These are phyloP conservation scores for Eulithis testata DNA, from an alignment of 2,888 invertebrate genomes.

Conservation along the genomic window DNA sequence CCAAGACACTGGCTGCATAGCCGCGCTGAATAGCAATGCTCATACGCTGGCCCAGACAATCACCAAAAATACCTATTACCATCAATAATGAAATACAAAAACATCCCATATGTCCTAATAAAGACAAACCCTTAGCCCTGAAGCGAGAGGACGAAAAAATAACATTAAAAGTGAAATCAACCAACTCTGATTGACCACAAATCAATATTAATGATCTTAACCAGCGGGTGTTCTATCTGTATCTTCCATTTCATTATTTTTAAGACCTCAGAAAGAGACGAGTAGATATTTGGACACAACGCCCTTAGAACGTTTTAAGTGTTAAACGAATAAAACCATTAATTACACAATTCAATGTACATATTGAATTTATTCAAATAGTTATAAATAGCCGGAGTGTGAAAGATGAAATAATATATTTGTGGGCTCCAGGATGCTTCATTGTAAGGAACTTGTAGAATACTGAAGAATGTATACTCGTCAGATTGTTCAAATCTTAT, in stretches of 20 bases:
- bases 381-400: slow-evolving; percentile 82
- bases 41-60: not conserved
- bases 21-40: no score
- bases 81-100: slow-evolving; percentile 24
- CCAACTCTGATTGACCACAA: slow-evolving; percentile 85
- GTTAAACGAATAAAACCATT: slow-evolving; percentile 85
- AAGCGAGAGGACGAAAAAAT: slow-evolving; percentile 65
- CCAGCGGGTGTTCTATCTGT: slow-evolving; percentile 76
- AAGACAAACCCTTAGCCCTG: slow-evolving; percentile 58
- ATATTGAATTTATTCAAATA: slow-evolving; percentile 85
- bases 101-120: slow-evolving; percentile 38
- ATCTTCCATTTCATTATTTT: slow-evolving; percentile 56
- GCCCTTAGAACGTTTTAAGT: slow-evolving; percentile 83
- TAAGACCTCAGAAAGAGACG: slow-evolving; percentile 54
- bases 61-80: slow-evolving; percentile 9
- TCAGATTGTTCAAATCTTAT: no score
- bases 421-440: slow-evolving; percentile 12
- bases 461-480: not conserved
- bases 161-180: slow-evolving; percentile 83
- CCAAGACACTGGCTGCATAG: no score
- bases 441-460: slow-evolving; percentile 7
- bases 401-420: slow-evolving; percentile 53
- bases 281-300: slow-evolving; percentile 78
- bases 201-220: slow-evolving; percentile 84
- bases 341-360: slow-evolving; percentile 85